These are phyloP conservation scores for Alloplasta piceator DNA, from an alignment of 2,888 invertebrate genomes.

Conservation along the genomic window DNA sequence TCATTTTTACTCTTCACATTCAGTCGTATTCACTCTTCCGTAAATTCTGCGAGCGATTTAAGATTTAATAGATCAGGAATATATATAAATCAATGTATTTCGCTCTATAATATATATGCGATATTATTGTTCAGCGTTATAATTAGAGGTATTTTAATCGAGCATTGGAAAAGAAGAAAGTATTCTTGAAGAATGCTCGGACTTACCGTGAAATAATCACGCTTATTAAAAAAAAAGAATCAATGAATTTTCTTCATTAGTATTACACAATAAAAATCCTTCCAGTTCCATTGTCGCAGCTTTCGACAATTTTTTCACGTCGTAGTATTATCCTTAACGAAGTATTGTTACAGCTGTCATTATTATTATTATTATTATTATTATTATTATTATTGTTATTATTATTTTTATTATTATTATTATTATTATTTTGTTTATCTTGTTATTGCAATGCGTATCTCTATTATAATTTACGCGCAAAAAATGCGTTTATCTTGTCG, in stretches of 20 bases:
- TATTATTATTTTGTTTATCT: conserved; percentile 8
- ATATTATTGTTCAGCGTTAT: too few species aligned
- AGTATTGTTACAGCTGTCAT: conserved; percentile 54
- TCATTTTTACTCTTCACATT: conserved; percentile 42
- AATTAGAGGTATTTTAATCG: conserved; percentile 23
- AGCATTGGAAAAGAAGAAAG: conserved; percentile 10
- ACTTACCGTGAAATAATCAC: not conserved
- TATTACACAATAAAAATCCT: conserved; percentile 19
- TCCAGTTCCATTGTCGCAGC: conserved; percentile 25
- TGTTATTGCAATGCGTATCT: conserved; percentile 23
- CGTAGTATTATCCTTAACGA: conserved; percentile 32
- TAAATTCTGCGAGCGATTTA: conserved; percentile 17
- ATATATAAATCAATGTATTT: conserved; percentile 44
- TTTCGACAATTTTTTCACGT: conserved; percentile 18
- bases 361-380: conserved; percentile 32
- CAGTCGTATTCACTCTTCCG: conserved; percentile 22
- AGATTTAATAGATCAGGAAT: conserved; percentile 40
- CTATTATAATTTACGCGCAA: conserved; percentile 41
- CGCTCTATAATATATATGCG: conserved; percentile 41
- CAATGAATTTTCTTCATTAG: conserved; percentile 24
- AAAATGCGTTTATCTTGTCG: conserved; percentile 12
- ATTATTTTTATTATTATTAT: too few species aligned
- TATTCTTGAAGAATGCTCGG: conserved; percentile 8
- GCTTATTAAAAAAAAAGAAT: not conserved
- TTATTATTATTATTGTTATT: conserved; percentile 9